Base-by-base conservation (phyloP, 2,797 vertebrate species). In the Phrynocephalus forsythii region DNA sequence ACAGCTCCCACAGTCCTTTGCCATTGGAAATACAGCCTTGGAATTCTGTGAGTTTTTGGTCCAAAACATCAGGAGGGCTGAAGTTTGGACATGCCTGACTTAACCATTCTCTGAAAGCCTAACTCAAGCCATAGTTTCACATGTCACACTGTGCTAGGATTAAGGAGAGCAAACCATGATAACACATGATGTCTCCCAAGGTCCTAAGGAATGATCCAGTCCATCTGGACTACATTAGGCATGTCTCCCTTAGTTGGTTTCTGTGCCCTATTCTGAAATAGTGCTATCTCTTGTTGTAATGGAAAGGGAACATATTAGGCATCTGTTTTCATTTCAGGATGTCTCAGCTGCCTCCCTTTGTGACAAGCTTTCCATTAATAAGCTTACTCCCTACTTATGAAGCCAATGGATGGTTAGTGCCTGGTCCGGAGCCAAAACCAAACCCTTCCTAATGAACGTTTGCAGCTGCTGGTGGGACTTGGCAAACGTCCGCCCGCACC, bases 401-500 rank as follows among this genome's bases (percentile, higher is more conserved):
- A 96, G 90, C 89, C 93, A 91, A 92, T 92, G 96, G 95, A 95
- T 92, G 93, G 95, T 94, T 97, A 94, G 94, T 84, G 94, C 86
- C 82, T 95, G 38, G 92, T 95, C 93, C 95, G 93, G 95, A 97
- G 96, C 97, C 97, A 97, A 97, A 97, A 97, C 96, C 89, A 91
- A 97, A 96, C 96, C 97, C 96, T 97, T 94, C 93, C 97, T 97
- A 94, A 94, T 98, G 98, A 97, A 97, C 96, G 96, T 96, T 96
- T 96, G 93, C 98, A 98, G 97, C 97, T 98, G 97, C 97, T 97
- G 96, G 95, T 97, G 97, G 97, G 97, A 97, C 94, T 92, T 94
- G 94, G 91, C 92, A 94, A 88, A 91, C 89, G 86, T 92, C 95
- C 96, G 97, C 96, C 95, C 96, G 96, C 86, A 78, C 96, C 91